phyloP scores from a whole-genome alignment of 2,113 vertebrate genomes.

The Bagarius yarrelli region DNA sequence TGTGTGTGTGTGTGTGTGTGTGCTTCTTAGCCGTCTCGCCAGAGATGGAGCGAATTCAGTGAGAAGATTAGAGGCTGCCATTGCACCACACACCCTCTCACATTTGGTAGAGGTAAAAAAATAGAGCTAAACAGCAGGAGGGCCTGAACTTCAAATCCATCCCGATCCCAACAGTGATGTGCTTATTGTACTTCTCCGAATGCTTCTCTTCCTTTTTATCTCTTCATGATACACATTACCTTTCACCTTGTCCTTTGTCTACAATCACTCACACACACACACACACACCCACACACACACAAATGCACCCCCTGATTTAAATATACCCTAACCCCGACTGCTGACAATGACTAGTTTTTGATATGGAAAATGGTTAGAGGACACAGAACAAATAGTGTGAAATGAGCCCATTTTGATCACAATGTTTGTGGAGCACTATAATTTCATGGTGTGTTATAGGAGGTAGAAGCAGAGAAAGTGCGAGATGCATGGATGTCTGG shows the following conservation, averaged over 20 bases:
- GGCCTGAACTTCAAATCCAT: constrained; percentile 21
- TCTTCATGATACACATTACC: constrained; percentile 2
- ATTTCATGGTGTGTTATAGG: constrained; percentile 53
- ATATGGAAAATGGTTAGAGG: constrained; percentile 51
- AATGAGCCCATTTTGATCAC: constrained; percentile 49
- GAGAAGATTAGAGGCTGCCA: constrained; percentile 8
- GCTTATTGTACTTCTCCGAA: constrained; percentile 5
- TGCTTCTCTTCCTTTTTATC: constrained; percentile 23
- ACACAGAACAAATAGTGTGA: constrained; percentile 46
- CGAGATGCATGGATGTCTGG: constrained; percentile 30
- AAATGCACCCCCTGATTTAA: constrained; percentile 1
- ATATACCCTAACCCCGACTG: constrained; percentile 20
- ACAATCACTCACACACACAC: constrained; percentile 49
- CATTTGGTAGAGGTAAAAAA: background rate
- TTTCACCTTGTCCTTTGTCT: constrained; percentile 48
- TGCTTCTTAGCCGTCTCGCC: constrained; percentile 54
- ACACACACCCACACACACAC: background rate
- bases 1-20: constrained; percentile 56
- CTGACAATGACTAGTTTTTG: constrained; percentile 41
- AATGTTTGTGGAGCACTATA: constrained; percentile 37
- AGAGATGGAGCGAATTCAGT: constrained; percentile 36
- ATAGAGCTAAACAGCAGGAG: constrained; percentile 8
- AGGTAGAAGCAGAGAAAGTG: constrained; percentile 25
- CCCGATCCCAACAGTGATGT: background rate
- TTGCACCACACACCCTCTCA: background rate